Base-by-base conservation (phyloP, 2,113 vertebrate species). In the Columba janthina region DNA sequence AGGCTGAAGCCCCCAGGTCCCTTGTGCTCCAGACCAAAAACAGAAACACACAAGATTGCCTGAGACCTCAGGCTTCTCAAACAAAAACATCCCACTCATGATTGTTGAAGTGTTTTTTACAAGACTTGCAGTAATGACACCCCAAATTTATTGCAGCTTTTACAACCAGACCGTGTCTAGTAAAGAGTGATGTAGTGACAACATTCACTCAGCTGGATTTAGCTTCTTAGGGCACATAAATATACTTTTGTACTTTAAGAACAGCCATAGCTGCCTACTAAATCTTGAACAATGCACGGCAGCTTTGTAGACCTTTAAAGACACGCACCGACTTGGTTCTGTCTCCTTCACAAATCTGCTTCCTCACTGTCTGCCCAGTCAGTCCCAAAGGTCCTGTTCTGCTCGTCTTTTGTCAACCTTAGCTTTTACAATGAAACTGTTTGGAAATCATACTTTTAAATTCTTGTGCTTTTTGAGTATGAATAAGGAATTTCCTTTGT, bases 161-260 rank as follows among this genome's bases (percentile, higher is more conserved):
- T 96, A 96, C 88, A 90, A 78, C 28, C 86, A 32, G 62, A 79
- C 54, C 29, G 6, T 34, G 91, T 72, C 86, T 90, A 92, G 89
- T 93, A 95, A 96, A 96, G 34, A 91, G 46, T 78, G 96, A 97
- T 94, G 90, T 70, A 93, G 89, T 87, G 95, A 91, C 91, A 96
- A 51, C 51, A 77, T 93, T 95, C 93, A 90, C 94, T 90, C 92
- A 83, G 62, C 83, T 71, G 61, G 94, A 92, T 97, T 96, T 91
- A 88, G 83, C 79, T 78, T 86, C 83, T 93, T 34, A 44, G 74
- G 73, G 90, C 92, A 96, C 85, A 95, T 94, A 95, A 95, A 96
- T 92, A 81, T 64, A 83, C 71, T 91, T 92, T 28, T 90, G 71
- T 91, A 70, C 79, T 94, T 92, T 66, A 66, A 31, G 25, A 91